A percentile compares a stretch with the other conserved stretches of the same genome.
Evolutionary conservation across 2,113 vertebrate genomes (phyloP).

Genomic region (Larimichthys polyactis): DNA sequence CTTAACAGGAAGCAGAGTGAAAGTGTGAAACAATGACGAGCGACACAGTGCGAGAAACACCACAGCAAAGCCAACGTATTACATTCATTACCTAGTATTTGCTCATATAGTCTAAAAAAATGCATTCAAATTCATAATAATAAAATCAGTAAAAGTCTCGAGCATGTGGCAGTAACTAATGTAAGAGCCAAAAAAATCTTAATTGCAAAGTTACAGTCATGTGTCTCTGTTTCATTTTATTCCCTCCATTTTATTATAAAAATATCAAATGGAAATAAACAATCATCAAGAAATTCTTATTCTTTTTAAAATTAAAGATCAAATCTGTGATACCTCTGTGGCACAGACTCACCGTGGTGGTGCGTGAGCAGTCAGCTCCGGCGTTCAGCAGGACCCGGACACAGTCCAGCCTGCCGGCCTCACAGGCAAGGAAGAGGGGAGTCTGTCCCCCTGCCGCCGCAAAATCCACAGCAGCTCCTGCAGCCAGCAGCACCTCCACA

Average conservation of each 20-base stretch:
- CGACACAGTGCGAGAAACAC: no score
- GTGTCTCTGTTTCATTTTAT: not conserved
- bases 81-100: not conserved
- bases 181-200: not conserved
- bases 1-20: not conserved
- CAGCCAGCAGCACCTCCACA: slow-evolving; percentile 89
- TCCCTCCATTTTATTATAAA: not conserved
- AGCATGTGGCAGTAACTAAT: not conserved
- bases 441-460: slow-evolving; percentile 88
- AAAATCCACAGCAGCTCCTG: slow-evolving; percentile 88
- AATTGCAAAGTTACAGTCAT: not conserved
- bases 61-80: no score
- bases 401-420: slow-evolving; percentile 88
- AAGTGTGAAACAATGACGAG: slow-evolving; percentile 12
- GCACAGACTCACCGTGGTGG: slow-evolving; percentile 85
- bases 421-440: slow-evolving; percentile 91
- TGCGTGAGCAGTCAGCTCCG: slow-evolving; percentile 86
- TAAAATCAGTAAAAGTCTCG: no score
- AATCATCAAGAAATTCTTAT: no score
- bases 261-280: not conserved
- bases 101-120: not conserved
- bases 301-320: no score
- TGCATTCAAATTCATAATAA: no score
- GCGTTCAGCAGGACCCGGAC: slow-evolving; percentile 87
- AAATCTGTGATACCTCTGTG: no score